Evolutionary conservation across 2,888 invertebrate species (phyloP).

Genomic region (Plemyria rubiginata): DNA sequence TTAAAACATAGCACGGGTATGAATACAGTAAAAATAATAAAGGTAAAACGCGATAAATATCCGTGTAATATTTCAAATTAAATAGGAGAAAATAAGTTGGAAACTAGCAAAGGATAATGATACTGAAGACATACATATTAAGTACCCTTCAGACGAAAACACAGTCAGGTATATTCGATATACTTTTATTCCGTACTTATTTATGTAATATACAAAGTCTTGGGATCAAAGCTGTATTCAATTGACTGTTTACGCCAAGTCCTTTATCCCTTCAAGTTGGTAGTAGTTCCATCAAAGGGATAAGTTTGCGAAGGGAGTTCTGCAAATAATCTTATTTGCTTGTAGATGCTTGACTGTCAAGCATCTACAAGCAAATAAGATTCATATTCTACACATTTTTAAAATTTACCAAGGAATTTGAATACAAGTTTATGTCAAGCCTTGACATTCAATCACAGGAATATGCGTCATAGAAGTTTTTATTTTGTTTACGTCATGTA

Average conservation of each 20-base stretch:
- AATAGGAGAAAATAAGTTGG: too few species aligned
- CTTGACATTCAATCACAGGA: background rate
- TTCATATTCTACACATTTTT: too few species aligned
- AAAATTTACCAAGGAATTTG: too few species aligned
- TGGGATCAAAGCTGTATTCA: background rate
- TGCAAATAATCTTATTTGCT: background rate
- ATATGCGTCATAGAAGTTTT: background rate
- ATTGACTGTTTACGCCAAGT: background rate
- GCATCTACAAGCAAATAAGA: too few species aligned
- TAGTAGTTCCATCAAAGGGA: slow-evolving; percentile 1
- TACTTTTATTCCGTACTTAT: background rate
- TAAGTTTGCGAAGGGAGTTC: background rate
- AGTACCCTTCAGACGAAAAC: background rate
- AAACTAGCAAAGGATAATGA: too few species aligned
- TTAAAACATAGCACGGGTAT: too few species aligned
- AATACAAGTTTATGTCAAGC: too few species aligned
- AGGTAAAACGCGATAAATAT: too few species aligned
- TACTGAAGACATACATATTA: too few species aligned
- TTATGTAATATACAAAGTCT: background rate
- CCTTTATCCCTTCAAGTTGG: background rate
- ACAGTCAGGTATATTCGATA: background rate
- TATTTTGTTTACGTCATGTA: too few species aligned
- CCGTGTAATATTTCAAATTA: too few species aligned
- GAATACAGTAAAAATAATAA: too few species aligned
- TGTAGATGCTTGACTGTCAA: background rate